These are phyloP conservation scores for Nowickia ferox DNA, from an alignment of 2,888 invertebrate species.

Conservation along the genomic window DNA sequence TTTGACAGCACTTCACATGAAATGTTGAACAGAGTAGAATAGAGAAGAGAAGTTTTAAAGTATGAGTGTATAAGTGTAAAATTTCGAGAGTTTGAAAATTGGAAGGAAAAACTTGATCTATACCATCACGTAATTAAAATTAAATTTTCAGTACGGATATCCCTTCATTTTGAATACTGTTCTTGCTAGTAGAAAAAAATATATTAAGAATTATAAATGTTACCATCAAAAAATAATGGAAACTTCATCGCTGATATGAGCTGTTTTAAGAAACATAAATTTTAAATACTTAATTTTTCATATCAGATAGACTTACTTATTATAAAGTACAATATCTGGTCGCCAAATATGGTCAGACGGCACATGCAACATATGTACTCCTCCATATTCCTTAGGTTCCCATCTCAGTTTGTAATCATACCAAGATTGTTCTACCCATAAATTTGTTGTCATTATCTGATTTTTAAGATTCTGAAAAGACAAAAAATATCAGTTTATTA, in stretches of 20 bases:
- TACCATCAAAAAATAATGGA: too few species aligned
- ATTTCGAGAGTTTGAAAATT: too few species aligned
- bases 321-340: constrained; percentile 92
- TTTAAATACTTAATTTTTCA: background rate
- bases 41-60: too few species aligned
- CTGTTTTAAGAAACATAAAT: constrained; percentile 27
- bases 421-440: constrained; percentile 91
- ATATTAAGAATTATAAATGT: too few species aligned
- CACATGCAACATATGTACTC: constrained; percentile 92
- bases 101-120: too few species aligned
- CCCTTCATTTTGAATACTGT: background rate
- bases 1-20: too few species aligned
- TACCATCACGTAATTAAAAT: too few species aligned
- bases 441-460: constrained; percentile 97
- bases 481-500: background rate
- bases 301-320: constrained; percentile 86
- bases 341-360: constrained; percentile 94
- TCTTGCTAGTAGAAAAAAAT: background rate
- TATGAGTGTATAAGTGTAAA: too few species aligned
- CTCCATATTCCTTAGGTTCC: constrained; percentile 93
- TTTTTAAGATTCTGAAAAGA: constrained; percentile 94
- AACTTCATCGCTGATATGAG: background rate
- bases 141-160: too few species aligned
- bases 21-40: too few species aligned
- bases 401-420: constrained; percentile 93